Evolutionary conservation across 2,797 vertebrate species (phyloP).

Genomic region (Amazona ochrocephala): DNA sequence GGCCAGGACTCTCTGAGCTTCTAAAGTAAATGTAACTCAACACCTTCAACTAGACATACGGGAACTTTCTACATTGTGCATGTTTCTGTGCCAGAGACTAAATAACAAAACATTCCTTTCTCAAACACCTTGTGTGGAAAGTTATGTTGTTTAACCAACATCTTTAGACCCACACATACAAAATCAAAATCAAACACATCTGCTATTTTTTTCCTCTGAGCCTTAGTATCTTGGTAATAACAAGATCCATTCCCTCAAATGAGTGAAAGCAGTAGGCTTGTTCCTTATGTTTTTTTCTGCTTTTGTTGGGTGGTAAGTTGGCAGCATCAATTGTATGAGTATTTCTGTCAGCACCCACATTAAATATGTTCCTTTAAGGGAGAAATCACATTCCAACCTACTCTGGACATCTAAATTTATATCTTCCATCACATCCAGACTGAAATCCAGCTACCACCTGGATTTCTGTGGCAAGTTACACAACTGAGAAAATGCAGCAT

Average conservation of each 20-base stretch:
- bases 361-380: constrained; percentile 39
- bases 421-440: constrained; percentile 31
- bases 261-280: constrained; percentile 9
- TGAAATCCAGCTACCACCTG: constrained; percentile 54
- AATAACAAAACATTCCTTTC: background rate
- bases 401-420: constrained; percentile 39
- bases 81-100: background rate
- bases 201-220: background rate
- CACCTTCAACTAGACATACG: background rate
- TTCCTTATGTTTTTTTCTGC: background rate
- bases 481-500: background rate
- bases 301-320: constrained; percentile 1
- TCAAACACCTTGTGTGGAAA: background rate
- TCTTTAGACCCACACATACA: background rate
- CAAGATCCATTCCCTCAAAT: background rate
- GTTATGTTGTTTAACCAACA: constrained; percentile 9
- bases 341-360: constrained; percentile 43
- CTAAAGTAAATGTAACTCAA: background rate
- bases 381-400: constrained; percentile 48
- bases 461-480: background rate
- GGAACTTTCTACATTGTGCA: background rate
- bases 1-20: background rate
- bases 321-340: constrained; percentile 33
- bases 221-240: background rate
- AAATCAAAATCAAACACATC: background rate